Evolutionary conservation across 92 coral and sea anemone species (phyloP).

Genomic region (Epizoanthus scotinus): DNA sequence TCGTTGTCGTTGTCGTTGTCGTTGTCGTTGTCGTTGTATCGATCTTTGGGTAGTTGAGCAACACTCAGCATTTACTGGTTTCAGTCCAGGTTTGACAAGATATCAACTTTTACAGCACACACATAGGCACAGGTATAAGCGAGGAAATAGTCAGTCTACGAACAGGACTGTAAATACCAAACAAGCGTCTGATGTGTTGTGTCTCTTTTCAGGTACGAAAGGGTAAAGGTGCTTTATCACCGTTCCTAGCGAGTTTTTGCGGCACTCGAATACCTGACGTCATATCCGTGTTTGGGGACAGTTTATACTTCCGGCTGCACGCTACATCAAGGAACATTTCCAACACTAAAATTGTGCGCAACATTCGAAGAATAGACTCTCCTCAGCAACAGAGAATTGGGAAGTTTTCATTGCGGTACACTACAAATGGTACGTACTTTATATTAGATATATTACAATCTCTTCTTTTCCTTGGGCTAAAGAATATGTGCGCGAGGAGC

Average conservation of each 20-base stretch:
- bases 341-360: not conserved
- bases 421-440: slow-evolving; percentile 46
- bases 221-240: slow-evolving; percentile 74
- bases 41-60: too few relatives aligned
- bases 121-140: too few relatives aligned
- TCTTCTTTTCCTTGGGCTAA: not conserved
- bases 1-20: too few relatives aligned
- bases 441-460: slow-evolving; percentile 15
- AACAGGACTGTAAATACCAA: too few relatives aligned
- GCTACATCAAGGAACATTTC: slow-evolving; percentile 32
- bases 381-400: slow-evolving; percentile 5
- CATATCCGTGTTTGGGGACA: slow-evolving; percentile 58
- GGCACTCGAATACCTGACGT: slow-evolving; percentile 58
- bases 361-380: slow-evolving; percentile 12
- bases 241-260: slow-evolving; percentile 65
- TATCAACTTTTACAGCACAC: too few relatives aligned
- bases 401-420: slow-evolving; percentile 57
- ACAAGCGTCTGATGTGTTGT: too few relatives aligned
- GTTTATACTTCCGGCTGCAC: slow-evolving; percentile 70
- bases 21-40: too few relatives aligned
- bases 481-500: too few relatives aligned
- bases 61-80: too few relatives aligned
- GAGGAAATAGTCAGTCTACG: too few relatives aligned
- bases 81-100: too few relatives aligned
- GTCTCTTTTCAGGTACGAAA: slow-evolving; percentile 45